phyloP scores from a whole-genome alignment of 2,113 vertebrate species.

The Varanus salvator region DNA sequence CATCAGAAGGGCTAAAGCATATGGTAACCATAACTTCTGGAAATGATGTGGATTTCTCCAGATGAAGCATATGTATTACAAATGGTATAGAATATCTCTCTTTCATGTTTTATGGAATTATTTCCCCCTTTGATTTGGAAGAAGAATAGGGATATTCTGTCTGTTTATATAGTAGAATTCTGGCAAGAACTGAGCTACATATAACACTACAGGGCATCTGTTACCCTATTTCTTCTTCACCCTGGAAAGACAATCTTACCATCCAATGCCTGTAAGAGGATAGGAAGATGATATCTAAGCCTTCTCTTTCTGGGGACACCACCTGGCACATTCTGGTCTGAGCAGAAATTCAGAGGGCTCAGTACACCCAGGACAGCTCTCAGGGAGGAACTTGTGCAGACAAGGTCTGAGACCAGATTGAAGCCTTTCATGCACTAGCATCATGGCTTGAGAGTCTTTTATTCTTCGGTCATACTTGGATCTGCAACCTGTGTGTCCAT shows the following conservation, averaged over 20 bases:
- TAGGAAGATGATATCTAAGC: not conserved
- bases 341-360: no score
- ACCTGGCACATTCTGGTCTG: no score
- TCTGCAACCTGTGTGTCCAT: no score
- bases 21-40: constrained; percentile 56
- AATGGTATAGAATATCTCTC: constrained; percentile 36
- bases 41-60: constrained; percentile 39
- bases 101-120: constrained; percentile 5
- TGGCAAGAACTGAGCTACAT: not conserved
- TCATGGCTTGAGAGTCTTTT: no score
- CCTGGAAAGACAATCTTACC: not conserved
- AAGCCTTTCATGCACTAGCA: no score
- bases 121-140: constrained; percentile 23
- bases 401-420: no score
- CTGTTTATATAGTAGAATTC: constrained; percentile 16
- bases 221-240: not conserved
- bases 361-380: no score
- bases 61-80: constrained; percentile 48
- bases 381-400: no score
- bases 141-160: not conserved
- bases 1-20: constrained; percentile 47
- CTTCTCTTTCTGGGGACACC: not conserved
- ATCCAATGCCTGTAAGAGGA: not conserved
- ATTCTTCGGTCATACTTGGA: no score
- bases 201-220: not conserved